phyloP scores from a whole-genome alignment of 1,140 invertebrate species.

The Thaumatotibia leucotreta region DNA sequence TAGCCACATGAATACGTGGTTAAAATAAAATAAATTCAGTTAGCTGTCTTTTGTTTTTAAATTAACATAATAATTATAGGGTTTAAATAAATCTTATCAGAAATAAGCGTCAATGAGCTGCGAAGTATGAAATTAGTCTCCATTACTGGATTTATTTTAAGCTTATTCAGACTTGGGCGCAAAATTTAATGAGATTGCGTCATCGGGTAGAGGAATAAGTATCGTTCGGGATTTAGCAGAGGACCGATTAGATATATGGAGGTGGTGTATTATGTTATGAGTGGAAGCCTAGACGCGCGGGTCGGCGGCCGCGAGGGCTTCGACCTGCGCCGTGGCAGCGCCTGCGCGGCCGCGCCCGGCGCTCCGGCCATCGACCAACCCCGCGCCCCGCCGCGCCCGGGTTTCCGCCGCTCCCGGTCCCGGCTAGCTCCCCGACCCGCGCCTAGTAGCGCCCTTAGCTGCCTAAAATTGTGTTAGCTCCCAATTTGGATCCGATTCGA shows the following conservation, averaged over 20 bases:
- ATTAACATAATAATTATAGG: background rate
- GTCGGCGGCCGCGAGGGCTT: slow-evolving; percentile 64
- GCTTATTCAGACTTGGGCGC: background rate
- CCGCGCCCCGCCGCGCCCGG: slow-evolving; percentile 23
- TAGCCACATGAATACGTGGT: no score
- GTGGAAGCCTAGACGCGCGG: slow-evolving; percentile 34
- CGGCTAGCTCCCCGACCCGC: background rate
- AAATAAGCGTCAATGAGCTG: no score
- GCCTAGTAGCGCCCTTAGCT: background rate
- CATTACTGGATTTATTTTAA: background rate
- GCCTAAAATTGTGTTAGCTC: background rate
- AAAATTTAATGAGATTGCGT: background rate
- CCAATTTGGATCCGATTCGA: background rate
- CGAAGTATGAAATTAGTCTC: no score
- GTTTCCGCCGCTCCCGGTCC: slow-evolving; percentile 32
- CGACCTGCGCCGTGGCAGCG: slow-evolving; percentile 46
- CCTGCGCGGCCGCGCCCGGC: slow-evolving; percentile 49
- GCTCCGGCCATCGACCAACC: slow-evolving; percentile 54
- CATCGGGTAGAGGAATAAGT: background rate
- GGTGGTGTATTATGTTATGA: slow-evolving; percentile 23
- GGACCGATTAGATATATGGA: slow-evolving; percentile 8
- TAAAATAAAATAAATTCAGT: no score
- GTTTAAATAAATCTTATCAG: background rate
- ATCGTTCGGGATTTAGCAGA: slow-evolving; percentile 7
- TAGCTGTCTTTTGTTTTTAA: no score